Conservation (phyloP, 2,113 vertebrate species). For the Rostratula benghalensis region DNA sequence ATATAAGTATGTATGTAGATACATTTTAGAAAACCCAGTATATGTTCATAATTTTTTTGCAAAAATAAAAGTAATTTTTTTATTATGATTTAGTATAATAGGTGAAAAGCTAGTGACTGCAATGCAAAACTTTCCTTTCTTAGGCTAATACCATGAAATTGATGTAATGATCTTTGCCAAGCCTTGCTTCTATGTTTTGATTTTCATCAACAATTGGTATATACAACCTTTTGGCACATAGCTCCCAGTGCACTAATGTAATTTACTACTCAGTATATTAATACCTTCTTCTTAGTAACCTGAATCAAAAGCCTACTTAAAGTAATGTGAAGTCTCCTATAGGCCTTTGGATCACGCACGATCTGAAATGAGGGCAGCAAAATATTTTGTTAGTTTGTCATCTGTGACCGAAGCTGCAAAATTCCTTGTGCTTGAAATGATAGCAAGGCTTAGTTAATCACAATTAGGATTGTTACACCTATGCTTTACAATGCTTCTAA, state of each 20-base stretch:
- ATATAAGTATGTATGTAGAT: not conserved
- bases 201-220: not conserved
- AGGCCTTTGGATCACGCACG: not conserved
- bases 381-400: not conserved
- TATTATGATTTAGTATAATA: not conserved
- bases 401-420: not conserved
- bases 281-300: not conserved
- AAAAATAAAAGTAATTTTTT: not conserved
- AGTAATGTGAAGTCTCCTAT: not conserved
- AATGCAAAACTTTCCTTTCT: not conserved
- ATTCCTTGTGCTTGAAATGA: not conserved
- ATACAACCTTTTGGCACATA: not conserved
- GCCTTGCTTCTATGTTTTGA: not conserved
- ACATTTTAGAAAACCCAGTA: not conserved
- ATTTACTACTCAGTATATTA: not conserved
- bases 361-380: not conserved
- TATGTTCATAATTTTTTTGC: not conserved
- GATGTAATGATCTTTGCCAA: not conserved
- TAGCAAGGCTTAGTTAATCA: not conserved
- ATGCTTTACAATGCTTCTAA: slow-evolving; percentile 8
- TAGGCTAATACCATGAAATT: not conserved
- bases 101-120: not conserved
- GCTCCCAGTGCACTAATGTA: not conserved
- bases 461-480: not conserved
- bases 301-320: not conserved